Percentiles rank a stretch among this genome's conserved stretches.
These are phyloP conservation scores for Periophthalmus modestus DNA, from an alignment of 2,113 vertebrate genomes.

Conservation along the genomic window DNA sequence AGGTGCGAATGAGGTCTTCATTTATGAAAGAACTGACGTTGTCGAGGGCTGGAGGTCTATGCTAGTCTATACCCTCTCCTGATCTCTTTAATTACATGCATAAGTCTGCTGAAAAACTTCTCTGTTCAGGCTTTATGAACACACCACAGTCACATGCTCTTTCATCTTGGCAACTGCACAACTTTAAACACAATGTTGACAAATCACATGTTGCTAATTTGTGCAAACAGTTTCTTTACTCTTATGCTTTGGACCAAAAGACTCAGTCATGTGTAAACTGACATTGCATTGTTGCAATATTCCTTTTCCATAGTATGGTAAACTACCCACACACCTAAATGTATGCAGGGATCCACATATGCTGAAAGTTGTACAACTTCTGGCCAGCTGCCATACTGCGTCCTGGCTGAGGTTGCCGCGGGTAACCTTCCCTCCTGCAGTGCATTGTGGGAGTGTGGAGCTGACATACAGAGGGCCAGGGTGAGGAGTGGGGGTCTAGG, in stretches of 20 bases:
- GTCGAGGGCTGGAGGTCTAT: too few species aligned
- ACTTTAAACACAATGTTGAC: constrained; percentile 6
- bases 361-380: constrained; percentile 23
- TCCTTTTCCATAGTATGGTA: background rate
- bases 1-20: too few species aligned
- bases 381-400: constrained; percentile 69
- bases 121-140: background rate
- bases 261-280: background rate
- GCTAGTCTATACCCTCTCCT: too few species aligned
- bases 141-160: background rate
- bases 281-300: background rate
- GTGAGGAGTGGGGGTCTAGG: constrained; percentile 33
- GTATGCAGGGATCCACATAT: constrained; percentile 16
- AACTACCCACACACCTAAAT: constrained; percentile 9
- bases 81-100: background rate
- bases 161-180: constrained; percentile 5
- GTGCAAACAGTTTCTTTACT: background rate
- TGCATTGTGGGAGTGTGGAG: constrained; percentile 44
- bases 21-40: too few species aligned
- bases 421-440: constrained; percentile 64
- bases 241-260: background rate
- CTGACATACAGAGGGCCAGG: constrained; percentile 31
- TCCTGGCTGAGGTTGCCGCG: constrained; percentile 60
- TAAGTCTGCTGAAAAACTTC: background rate
- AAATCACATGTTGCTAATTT: background rate